Conservation (phyloP, 2,113 vertebrate species). For the Calidris pugnax region DNA sequence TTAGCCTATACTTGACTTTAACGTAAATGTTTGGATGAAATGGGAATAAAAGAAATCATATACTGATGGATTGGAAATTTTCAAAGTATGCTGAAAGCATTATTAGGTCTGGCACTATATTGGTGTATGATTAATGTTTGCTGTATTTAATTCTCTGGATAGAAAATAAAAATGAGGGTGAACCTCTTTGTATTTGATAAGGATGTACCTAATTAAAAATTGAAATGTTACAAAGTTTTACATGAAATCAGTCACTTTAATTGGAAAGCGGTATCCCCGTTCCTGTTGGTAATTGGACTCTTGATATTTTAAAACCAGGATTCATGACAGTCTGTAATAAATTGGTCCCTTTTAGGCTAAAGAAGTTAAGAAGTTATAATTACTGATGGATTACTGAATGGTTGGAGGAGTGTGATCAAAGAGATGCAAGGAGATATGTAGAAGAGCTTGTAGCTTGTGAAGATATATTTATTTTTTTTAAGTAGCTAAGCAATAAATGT, state of each 20-base stretch:
- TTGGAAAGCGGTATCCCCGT: conserved; percentile 55
- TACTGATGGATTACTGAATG: conserved; percentile 48
- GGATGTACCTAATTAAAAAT: conserved; percentile 69
- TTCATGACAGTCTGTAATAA: conserved; percentile 68
- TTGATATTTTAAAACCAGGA: conserved; percentile 66
- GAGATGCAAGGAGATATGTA: not conserved
- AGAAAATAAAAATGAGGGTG: conserved; percentile 56
- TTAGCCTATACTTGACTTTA: not conserved
- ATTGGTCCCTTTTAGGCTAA: conserved; percentile 63
- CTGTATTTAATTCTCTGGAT: conserved; percentile 4
- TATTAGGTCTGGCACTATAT: not conserved
- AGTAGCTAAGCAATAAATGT: conserved; percentile 37
- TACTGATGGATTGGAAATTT: not conserved
- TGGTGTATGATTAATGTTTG: conserved; percentile 50
- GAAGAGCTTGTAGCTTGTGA: conserved; percentile 24
- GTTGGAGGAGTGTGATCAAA: conserved; percentile 56
- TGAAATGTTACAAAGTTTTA: conserved; percentile 52
- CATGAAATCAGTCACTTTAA: conserved; percentile 72
- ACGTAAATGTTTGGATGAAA: not conserved
- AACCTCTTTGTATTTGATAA: conserved; percentile 53
- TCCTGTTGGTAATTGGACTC: conserved; percentile 61
- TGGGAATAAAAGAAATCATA: not conserved
- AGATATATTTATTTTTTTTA: conserved; percentile 33
- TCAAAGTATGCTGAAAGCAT: not conserved
- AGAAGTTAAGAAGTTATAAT: conserved; percentile 68